Conservation (phyloP, 2,888 invertebrate species). For the Synanthedon formicaeformis region DNA sequence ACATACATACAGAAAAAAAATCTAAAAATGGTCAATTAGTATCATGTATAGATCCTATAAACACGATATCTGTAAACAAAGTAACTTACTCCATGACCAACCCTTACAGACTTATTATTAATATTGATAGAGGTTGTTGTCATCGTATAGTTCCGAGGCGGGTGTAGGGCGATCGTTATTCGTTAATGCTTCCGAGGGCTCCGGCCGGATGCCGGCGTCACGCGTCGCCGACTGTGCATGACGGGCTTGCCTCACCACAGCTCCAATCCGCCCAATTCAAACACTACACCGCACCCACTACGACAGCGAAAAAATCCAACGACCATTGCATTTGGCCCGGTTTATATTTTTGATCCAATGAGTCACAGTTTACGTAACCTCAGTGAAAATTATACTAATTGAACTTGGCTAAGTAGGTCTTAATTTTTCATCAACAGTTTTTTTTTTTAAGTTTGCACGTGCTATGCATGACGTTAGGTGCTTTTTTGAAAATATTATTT, state of each 20-base stretch:
- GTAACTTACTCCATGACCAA: too few species aligned
- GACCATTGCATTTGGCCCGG: conserved; percentile 4
- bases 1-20: too few species aligned
- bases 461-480: too few species aligned
- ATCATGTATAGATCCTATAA: too few species aligned
- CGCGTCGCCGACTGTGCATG: conserved; percentile 50
- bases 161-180: conserved; percentile 38
- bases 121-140: background rate
- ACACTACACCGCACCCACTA: conserved; percentile 12
- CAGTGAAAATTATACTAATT: conserved; percentile 18
- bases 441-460: background rate
- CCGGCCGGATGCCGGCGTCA: conserved; percentile 53
- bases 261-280: conserved; percentile 19
- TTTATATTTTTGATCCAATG: conserved; percentile 6
- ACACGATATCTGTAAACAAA: too few species aligned
- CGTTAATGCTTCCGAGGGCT: conserved; percentile 47
- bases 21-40: too few species aligned
- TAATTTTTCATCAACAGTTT: conserved; percentile 7
- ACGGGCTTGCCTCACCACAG: conserved; percentile 48
- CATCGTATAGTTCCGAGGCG: conserved; percentile 7
- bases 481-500: too few species aligned
- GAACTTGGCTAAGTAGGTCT: conserved; percentile 7
- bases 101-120: too few species aligned
- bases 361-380: conserved; percentile 17
- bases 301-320: background rate